Base-by-base conservation (phyloP, 2,888 invertebrate genomes). In the Thymelicus sylvestris region DNA sequence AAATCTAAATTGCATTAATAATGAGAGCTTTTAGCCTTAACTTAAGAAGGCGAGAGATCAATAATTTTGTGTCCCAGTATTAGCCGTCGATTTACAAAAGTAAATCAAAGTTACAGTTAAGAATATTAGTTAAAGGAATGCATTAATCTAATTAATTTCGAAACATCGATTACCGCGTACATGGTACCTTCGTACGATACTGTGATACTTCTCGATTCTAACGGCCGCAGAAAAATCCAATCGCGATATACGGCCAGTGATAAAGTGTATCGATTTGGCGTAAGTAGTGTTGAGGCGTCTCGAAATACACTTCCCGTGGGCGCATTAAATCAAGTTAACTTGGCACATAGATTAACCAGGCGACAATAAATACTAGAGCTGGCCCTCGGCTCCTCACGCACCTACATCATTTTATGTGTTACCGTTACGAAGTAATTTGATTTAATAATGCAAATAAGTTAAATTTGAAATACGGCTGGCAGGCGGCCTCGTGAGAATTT, bases 261-360 rank as follows among this genome's bases (percentile, higher is more conserved):
- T 70, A 70, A 65, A 52, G 41, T 13, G 59, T 70, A 70, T 70
- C 65, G 65, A 65, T 70, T 70, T 65, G 70, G 65, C 65, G 64
- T 70, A 65, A 70, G 70, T 60, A 70, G 65, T 65, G 70, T 52
- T 60, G 70, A 52, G 70, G 52, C 70, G 70, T n/a, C 19, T 44
- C 67, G 59, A 70, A 65, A 60, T 65, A 57, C 69, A 65, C 69
- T 70, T 70, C 69, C 69, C 64, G 69, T 69, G 39, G 64, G 63
- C 64, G 64, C 64, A 69, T 64, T 69, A 69, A 69, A 69, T 69
- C 69, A 70, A 70, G 69, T 50, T 65, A 70, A 70, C 69, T 70
- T 70, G 69, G 59, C 64, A 65, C 64, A 70, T 70, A 70, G 69
- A 70, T 70, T 70, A 70, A 65, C 39, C 64, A 59, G 59, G 41